Percentiles rank a stretch among this genome's conserved stretches.
Evolutionary conservation across 2,888 invertebrate species (phyloP).

Genomic region (Aquatica leii): DNA sequence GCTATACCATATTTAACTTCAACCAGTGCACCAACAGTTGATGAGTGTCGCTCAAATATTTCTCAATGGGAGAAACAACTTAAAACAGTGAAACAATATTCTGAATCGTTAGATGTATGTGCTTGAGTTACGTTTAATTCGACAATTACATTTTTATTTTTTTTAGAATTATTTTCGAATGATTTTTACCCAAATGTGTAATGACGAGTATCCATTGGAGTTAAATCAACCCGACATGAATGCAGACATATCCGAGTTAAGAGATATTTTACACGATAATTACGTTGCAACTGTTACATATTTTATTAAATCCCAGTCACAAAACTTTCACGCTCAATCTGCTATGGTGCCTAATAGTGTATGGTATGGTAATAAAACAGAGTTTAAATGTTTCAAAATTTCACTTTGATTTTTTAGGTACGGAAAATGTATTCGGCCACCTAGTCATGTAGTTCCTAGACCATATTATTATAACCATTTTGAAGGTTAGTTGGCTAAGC

Average conservation of each 20-base stretch:
- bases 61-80: neutral
- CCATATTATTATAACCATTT: too few species aligned
- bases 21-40: neutral
- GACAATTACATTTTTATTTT: too few species aligned
- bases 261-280: constrained; percentile 18
- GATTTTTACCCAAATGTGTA: neutral
- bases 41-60: neutral
- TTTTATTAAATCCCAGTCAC: neutral
- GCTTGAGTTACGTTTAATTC: too few species aligned
- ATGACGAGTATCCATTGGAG: neutral
- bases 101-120: too few species aligned
- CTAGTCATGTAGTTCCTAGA: neutral
- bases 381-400: neutral
- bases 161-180: neutral
- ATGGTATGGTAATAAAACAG: neutral
- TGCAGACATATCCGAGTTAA: neutral
- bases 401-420: neutral
- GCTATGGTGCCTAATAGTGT: neutral
- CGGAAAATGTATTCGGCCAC: neutral
- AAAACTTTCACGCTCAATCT: too few species aligned
- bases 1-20: neutral
- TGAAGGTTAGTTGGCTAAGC: too few species aligned
- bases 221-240: neutral
- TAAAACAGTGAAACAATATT: neutral
- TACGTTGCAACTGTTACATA: neutral